phyloP scores from a whole-genome alignment of 2,113 vertebrate species.

The Apeltes quadracus region DNA sequence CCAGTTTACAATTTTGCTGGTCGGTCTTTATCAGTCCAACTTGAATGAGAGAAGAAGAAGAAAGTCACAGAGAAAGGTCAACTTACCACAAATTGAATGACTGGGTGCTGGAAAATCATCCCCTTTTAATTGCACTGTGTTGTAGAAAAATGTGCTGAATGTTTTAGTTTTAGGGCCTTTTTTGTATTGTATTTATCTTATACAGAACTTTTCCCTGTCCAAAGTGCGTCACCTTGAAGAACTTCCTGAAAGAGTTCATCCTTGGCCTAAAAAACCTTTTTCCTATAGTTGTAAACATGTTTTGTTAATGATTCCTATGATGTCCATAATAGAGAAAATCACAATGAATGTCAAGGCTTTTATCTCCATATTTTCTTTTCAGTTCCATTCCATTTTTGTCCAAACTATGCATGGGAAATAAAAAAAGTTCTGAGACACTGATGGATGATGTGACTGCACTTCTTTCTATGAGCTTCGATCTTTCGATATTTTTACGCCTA shows the following conservation, averaged over 20 bases:
- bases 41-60: slow-evolving; percentile 5
- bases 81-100: slow-evolving; percentile 32
- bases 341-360: slow-evolving; percentile 78
- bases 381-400: slow-evolving; percentile 84
- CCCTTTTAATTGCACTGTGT: slow-evolving; percentile 79
- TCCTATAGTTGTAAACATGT: slow-evolving; percentile 54
- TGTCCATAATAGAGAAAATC: slow-evolving; percentile 68
- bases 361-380: slow-evolving; percentile 60
- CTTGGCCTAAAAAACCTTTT: slow-evolving; percentile 45
- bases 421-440: slow-evolving; percentile 82
- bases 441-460: slow-evolving; percentile 39
- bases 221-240: slow-evolving; percentile 70
- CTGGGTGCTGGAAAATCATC: slow-evolving; percentile 55
- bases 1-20: slow-evolving; percentile 60
- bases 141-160: slow-evolving; percentile 80
- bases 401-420: slow-evolving; percentile 88
- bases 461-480: slow-evolving; percentile 28
- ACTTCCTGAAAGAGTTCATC: slow-evolving; percentile 66
- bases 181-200: slow-evolving; percentile 83
- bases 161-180: slow-evolving; percentile 76
- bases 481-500: not conserved
- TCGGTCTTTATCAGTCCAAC: slow-evolving; percentile 17
- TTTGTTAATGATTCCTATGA: slow-evolving; percentile 73
- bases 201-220: slow-evolving; percentile 78
- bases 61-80: slow-evolving; percentile 24